Evolutionary conservation across 2,888 invertebrate species (phyloP).

Genomic region (Tillus elongatus): DNA sequence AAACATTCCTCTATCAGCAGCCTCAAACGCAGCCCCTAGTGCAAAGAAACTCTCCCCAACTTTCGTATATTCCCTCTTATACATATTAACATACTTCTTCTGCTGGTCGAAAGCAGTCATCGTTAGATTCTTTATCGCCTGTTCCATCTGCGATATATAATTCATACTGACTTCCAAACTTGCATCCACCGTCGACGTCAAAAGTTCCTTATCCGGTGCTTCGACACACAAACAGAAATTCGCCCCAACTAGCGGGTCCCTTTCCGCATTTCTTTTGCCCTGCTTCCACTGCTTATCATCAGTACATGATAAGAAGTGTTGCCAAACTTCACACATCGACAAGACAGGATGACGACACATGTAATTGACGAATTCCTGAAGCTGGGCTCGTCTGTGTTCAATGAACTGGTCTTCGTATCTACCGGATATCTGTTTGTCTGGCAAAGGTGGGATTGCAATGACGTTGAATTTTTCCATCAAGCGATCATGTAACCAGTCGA

Average conservation of each 20-base stretch:
- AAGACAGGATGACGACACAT: slow-evolving; percentile 95
- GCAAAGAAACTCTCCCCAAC: slow-evolving; percentile 80
- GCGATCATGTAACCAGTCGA: slow-evolving; percentile 96
- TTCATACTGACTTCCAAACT: slow-evolving; percentile 75
- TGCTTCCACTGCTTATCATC: slow-evolving; percentile 97
- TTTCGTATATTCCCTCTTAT: slow-evolving; percentile 84
- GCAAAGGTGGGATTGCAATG: slow-evolving; percentile 91
- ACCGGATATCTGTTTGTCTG: slow-evolving; percentile 96
- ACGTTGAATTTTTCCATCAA: slow-evolving; percentile 89
- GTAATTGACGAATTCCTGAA: slow-evolving; percentile 95
- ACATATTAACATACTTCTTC: slow-evolving; percentile 76
- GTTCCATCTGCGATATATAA: slow-evolving; percentile 80
- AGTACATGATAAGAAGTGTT: slow-evolving; percentile 93
- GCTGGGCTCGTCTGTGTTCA: slow-evolving; percentile 83
- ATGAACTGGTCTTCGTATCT: slow-evolving; percentile 96
- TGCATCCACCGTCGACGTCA: slow-evolving; percentile 66
- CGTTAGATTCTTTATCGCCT: slow-evolving; percentile 74
- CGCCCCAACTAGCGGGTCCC: slow-evolving; percentile 81
- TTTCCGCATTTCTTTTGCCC: slow-evolving; percentile 91
- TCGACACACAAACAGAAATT: slow-evolving; percentile 85
- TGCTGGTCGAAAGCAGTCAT: slow-evolving; percentile 74
- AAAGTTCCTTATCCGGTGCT: slow-evolving; percentile 70
- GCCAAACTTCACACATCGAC: slow-evolving; percentile 86
- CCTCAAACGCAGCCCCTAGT: slow-evolving; percentile 73
- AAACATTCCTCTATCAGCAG: slow-evolving; percentile 60